Conservation (phyloP, 1,140 invertebrate species). For the Drosophila hydei region DNA sequence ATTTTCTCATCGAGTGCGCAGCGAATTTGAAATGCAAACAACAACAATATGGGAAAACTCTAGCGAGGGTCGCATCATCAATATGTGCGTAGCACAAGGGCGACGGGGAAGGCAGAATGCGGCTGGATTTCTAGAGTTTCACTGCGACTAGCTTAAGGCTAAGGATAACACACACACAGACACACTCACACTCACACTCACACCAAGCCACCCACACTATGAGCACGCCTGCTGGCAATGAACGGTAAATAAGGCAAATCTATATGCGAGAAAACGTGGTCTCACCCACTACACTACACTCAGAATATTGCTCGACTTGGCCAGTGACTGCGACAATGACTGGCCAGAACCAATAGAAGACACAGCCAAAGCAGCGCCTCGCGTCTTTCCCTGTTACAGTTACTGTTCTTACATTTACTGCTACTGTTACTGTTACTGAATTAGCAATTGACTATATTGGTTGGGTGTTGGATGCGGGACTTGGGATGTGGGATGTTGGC, state of each 20-base stretch:
- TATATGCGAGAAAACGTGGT: conserved; percentile 33
- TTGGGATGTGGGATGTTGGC: neutral
- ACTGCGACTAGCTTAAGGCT: conserved; percentile 47
- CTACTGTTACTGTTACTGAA: conserved; percentile 41
- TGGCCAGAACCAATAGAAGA: conserved; percentile 36
- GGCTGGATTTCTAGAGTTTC: conserved; percentile 1
- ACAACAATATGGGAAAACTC: conserved; percentile 30
- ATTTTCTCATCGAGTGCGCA: conserved; percentile 67
- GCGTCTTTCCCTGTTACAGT: conserved; percentile 1
- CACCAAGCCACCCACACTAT: conserved; percentile 32
- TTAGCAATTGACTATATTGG: conserved; percentile 50
- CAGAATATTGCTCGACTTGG: neutral
- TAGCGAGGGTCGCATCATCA: conserved; percentile 16
- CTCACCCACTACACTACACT: neutral
- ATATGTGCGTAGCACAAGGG: conserved; percentile 1
- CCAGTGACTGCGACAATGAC: conserved; percentile 36
- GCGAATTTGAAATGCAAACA: conserved; percentile 79
- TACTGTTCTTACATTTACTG: conserved; percentile 9
- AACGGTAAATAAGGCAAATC: conserved; percentile 49
- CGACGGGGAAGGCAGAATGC: neutral
- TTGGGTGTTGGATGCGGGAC: conserved; percentile 4
- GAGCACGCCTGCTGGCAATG: conserved; percentile 48
- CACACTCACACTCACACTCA: conserved; percentile 9
- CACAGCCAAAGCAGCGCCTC: conserved; percentile 1
- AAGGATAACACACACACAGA: conserved; percentile 7